Evolutionary conservation across 2,888 invertebrate genomes (phyloP).

Genomic region (Noctua comes): DNA sequence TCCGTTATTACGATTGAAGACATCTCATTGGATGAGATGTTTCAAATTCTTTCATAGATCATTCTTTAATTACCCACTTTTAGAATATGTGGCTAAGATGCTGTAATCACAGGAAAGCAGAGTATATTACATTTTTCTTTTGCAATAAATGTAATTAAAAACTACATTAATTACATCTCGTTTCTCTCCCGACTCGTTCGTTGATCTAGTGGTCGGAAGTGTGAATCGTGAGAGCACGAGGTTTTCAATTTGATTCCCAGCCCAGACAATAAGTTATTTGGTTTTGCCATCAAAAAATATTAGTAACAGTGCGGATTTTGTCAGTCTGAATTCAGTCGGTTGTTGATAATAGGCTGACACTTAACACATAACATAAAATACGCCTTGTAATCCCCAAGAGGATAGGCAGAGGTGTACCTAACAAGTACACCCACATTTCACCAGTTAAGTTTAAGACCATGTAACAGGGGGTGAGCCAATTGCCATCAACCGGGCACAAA

Average conservation of each 20-base stretch:
- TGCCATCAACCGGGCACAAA: neutral
- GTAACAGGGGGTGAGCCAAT: neutral
- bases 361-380: neutral
- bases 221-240: neutral
- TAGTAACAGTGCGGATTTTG: neutral
- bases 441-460: too few relatives aligned
- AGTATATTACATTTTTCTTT: conserved; percentile 4
- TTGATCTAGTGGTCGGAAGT: neutral
- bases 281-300: neutral
- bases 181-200: neutral
- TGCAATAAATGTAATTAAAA: conserved; percentile 20
- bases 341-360: neutral
- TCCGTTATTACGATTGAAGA: conserved; percentile 31
- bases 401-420: neutral
- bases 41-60: conserved; percentile 15
- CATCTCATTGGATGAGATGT: conserved; percentile 27
- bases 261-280: neutral
- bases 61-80: conserved; percentile 18
- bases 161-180: neutral
- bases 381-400: too few relatives aligned
- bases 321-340: neutral
- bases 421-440: neutral
- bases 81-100: conserved; percentile 5
- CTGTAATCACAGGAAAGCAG: conserved; percentile 14
- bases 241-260: neutral